phyloP scores from a whole-genome alignment of 2,888 invertebrate genomes.

The Trachelus stipa region DNA sequence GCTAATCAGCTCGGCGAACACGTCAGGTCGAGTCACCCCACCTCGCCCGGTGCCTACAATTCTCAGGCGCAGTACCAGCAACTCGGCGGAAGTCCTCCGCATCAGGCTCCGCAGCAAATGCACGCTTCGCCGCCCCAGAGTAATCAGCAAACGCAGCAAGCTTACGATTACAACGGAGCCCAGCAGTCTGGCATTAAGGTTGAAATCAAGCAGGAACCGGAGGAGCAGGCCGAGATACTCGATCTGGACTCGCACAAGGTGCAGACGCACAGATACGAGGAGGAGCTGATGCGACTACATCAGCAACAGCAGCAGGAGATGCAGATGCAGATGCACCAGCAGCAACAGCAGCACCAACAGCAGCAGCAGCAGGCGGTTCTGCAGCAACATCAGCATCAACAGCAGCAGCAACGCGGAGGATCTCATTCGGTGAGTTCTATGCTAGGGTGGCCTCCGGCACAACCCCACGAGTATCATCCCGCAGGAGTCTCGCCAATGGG shows the following conservation, averaged over 20 bases:
- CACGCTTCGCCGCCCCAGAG: conserved; percentile 50
- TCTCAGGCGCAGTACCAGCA: conserved; percentile 51
- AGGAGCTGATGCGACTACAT: conserved; percentile 57
- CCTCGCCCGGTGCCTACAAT: conserved; percentile 56
- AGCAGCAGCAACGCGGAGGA: conserved; percentile 43
- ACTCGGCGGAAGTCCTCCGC: conserved; percentile 45
- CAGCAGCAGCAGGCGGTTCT: conserved; percentile 45
- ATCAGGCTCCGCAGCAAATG: conserved; percentile 63
- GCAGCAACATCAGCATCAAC: conserved; percentile 40
- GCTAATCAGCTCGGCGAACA: conserved; percentile 82
- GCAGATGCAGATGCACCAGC: conserved; percentile 52
- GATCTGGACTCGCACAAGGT: conserved; percentile 92
- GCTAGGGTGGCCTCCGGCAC: conserved; percentile 55
- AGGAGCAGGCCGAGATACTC: conserved; percentile 83
- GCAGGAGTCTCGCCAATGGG: conserved; percentile 49
- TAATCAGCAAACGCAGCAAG: conserved; percentile 62
- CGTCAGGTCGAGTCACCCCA: conserved; percentile 75
- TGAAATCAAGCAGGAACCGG: conserved; percentile 75
- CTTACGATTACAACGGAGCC: conserved; percentile 50
- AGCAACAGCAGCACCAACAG: conserved; percentile 39
- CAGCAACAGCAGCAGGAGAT: conserved; percentile 57
- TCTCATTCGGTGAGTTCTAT: conserved; percentile 58
- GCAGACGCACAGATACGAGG: conserved; percentile 74
- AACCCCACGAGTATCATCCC: conserved; percentile 57
- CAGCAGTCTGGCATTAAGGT: conserved; percentile 52